phyloP scores from a whole-genome alignment of 2,797 vertebrate genomes.

The Rhabdophis nuchalis region DNA sequence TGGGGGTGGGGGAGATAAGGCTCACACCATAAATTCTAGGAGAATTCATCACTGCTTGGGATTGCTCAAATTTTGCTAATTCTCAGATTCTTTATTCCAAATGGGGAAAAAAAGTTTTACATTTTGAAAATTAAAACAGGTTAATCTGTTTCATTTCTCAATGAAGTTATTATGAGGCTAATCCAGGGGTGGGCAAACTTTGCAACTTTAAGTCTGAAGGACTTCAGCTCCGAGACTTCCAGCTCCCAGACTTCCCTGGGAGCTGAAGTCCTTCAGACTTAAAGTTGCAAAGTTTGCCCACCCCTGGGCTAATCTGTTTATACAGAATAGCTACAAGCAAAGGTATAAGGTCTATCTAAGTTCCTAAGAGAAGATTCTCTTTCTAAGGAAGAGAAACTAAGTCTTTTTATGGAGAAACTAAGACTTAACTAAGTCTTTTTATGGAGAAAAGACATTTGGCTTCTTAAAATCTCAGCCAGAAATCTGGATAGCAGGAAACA shows the following conservation, averaged over 20 bases:
- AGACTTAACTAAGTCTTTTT: background rate
- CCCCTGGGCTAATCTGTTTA: background rate
- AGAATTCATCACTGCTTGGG: background rate
- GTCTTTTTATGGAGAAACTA: background rate
- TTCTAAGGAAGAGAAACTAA: background rate
- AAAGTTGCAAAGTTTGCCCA: too few relatives aligned
- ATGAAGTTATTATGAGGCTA: background rate
- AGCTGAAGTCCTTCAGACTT: too few relatives aligned
- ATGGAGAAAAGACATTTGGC: background rate
- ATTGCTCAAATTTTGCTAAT: background rate
- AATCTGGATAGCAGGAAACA: background rate
- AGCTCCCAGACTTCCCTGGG: too few relatives aligned
- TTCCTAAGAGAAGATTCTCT: background rate
- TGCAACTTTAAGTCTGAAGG: too few relatives aligned
- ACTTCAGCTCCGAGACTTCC: too few relatives aligned
- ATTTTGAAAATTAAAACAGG: constrained; percentile 18
- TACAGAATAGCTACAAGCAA: background rate
- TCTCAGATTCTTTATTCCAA: background rate
- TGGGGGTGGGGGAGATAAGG: background rate
- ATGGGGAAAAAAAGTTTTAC: background rate
- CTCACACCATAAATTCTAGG: background rate
- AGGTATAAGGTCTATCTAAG: background rate
- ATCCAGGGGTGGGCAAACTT: too few relatives aligned
- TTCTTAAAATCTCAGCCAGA: background rate
- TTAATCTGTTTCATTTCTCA: constrained; percentile 12